Evolutionary conservation across 2,888 invertebrate species (phyloP), one percentile per base, ranked within the genome.

Genomic region (Alentia gelatinosa): DNA sequence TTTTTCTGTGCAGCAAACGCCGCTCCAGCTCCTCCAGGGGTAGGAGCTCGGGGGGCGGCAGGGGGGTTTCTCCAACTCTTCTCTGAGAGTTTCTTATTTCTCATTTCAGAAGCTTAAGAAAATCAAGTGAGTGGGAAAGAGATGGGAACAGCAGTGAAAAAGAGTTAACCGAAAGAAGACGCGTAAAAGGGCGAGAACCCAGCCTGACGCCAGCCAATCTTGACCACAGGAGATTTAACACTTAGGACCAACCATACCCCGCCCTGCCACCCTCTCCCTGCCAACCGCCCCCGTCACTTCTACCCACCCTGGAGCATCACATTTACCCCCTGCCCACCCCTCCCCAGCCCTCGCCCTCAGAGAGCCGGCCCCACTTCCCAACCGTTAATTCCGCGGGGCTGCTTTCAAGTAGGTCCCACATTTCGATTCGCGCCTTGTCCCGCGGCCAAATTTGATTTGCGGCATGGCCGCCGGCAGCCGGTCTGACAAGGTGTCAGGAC

Each of bases 361-460:
- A 12, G 12, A 30, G 26, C n/a, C 12, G 30, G 30, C 68, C 30
- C 26, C 26, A 26, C 26, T 30, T 4, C 33, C 23, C n/a, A 26
- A 30, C 12, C 68, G 68, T 30, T 68, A 68, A 68, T 68, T 68
- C 68, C 68, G 26, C 68, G 33, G 30, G 68, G 68, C 68, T 30
- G 33, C 68, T 68, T 68, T 68, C 68, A 68, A 68, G 68, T 68
- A 26, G 68, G 68, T 68, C 68, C 68, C 68, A 68, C 33, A 30
- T 68, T 68, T 68, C 68, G 68, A 68, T 68, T 68, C 68, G 68
- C 68, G 68, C 5, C 68, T 26, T 68, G 68, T 68, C 68, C 68
- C 26, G 30, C 23, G 68, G 68, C 68, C 68, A 68, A 68, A 68
- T 68, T 68, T 68, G 68, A 68, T 68, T 68, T 68, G 47, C 47